Evolutionary conservation across 2,797 vertebrate genomes (phyloP), one percentile per base, ranked within the genome.

Genomic region (Acomys russatus): DNA sequence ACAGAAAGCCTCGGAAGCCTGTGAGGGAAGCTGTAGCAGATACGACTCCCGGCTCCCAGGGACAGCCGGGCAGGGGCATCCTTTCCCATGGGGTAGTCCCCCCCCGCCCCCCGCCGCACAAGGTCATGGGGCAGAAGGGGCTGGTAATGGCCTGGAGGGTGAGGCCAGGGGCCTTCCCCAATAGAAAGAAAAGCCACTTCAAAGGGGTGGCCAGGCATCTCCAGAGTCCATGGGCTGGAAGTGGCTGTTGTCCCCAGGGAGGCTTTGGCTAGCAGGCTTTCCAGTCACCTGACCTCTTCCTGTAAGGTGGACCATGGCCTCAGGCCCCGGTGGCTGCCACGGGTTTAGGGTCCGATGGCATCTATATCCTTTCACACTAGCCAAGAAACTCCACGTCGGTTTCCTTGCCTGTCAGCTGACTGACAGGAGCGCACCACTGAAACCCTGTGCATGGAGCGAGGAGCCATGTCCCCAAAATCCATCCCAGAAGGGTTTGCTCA

Each of bases 301-400:
- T 9, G 30, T 70, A 54, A 70, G 61, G n/a, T 33, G 14, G 3
- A 0, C 44, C 54, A 9, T 1, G 28, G 33, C 30, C 73, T 6
- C 1, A 22, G 15, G 10, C 20, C 64, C 11, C 4, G 76, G 80
- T 8, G 28, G 23, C 33, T 44, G 20, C 61, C 44, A 11, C 51
- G 18, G 73, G 73, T 11, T 12, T 4, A 15, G 17, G 9, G 44
- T 78, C 23, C 9, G 9, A 61, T 1, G 9, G 38, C 23, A 11
- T n/a, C 76, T 17, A 3, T 25, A 4, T 23, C 61, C 71, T 38
- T 22, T 70, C 22, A 23, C 63, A 18, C 44, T 44, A 90, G n/a
- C 73, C 0, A 0, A n/a, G 15, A 70, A 49, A 18, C 33, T 63
- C 11, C 3, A 0, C 4, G 35, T 10, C 63, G 51, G n/a, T n/a